Base-by-base conservation (phyloP, 2,888 invertebrate genomes). In the Lithophane leautieri region DNA sequence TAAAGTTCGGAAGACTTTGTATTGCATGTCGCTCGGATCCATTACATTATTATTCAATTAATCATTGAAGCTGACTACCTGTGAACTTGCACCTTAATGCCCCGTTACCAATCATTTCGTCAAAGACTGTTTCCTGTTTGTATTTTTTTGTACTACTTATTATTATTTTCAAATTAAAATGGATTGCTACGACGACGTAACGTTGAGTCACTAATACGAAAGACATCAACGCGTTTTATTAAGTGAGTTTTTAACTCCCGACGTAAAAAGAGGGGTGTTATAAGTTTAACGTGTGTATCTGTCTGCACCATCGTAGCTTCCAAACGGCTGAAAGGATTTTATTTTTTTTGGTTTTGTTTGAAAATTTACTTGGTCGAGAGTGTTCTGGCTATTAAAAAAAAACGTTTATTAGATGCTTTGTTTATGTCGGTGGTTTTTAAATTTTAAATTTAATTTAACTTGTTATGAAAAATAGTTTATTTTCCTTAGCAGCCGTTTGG, bases 211-310 rank as follows among this genome's bases (percentile, higher is more conserved):
- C 16, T 52, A n/a, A 40, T 77, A 73, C 73, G 73, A 86, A 86
- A 86, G 87, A 86, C 85, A 82, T 86, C 76, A 86, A 86, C 87
- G 87, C 82, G 63, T 22, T 19, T 12, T 8, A 9, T 52, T n/a
- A n/a, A n/a, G n/a, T n/a, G n/a, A n/a, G n/a, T n/a, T n/a, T n/a
- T n/a, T n/a, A n/a, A n/a, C n/a, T n/a, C n/a, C n/a, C n/a, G n/a
- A n/a, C n/a, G n/a, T n/a, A n/a, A n/a, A n/a, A n/a, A n/a, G n/a
- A n/a, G n/a, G n/a, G n/a, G n/a, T n/a, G n/a, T n/a, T n/a, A n/a
- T n/a, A n/a, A n/a, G n/a, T n/a, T n/a, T n/a, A n/a, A n/a, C n/a
- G n/a, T n/a, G n/a, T n/a, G n/a, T n/a, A n/a, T n/a, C n/a, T n/a
- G n/a, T n/a, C n/a, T n/a, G n/a, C n/a, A n/a, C n/a, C n/a, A n/a